Conservation (phyloP, 2,888 invertebrate genomes). For the Drosophila demipolita region DNA sequence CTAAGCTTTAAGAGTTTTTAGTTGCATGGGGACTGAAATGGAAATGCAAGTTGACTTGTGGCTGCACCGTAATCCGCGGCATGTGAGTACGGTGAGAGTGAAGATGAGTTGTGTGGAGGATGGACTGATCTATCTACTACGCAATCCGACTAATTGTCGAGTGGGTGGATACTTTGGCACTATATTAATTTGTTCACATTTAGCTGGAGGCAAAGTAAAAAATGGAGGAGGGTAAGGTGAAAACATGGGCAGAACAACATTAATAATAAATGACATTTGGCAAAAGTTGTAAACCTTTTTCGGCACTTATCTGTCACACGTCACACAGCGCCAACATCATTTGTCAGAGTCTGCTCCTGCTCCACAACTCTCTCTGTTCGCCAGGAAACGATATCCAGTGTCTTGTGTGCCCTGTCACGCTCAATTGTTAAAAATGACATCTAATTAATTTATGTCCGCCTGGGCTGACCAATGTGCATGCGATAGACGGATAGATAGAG, state of each 20-base stretch:
- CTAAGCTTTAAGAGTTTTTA: not conserved
- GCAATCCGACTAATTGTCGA: slow-evolving; percentile 67
- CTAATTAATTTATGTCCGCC: slow-evolving; percentile 77
- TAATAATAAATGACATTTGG: slow-evolving; percentile 78
- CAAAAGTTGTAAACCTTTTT: slow-evolving; percentile 82
- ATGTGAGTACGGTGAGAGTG: slow-evolving; percentile 7
- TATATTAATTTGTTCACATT: slow-evolving; percentile 67
- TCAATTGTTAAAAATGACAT: slow-evolving; percentile 81
- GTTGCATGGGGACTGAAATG: not conserved
- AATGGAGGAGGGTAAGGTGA: not conserved
- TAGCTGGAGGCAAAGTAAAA: slow-evolving; percentile 38
- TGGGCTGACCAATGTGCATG: slow-evolving; percentile 60
- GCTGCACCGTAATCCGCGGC: slow-evolving; percentile 22
- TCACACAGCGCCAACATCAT: slow-evolving; percentile 76
- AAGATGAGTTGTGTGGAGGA: not conserved
- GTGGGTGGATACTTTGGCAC: slow-evolving; percentile 44
- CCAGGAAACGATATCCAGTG: slow-evolving; percentile 6
- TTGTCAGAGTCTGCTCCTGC: slow-evolving; percentile 57
- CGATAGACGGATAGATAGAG: not conserved
- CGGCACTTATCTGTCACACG: slow-evolving; percentile 82
- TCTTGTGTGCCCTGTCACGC: slow-evolving; percentile 55
- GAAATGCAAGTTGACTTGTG: slow-evolving; percentile 4
- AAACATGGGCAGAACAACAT: slow-evolving; percentile 37
- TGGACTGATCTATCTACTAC: slow-evolving; percentile 31
- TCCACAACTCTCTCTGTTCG: slow-evolving; percentile 19